Evolutionary conservation across 2,113 vertebrate genomes (phyloP).

Genomic region (Boulengeromyrus knoepffleri): DNA sequence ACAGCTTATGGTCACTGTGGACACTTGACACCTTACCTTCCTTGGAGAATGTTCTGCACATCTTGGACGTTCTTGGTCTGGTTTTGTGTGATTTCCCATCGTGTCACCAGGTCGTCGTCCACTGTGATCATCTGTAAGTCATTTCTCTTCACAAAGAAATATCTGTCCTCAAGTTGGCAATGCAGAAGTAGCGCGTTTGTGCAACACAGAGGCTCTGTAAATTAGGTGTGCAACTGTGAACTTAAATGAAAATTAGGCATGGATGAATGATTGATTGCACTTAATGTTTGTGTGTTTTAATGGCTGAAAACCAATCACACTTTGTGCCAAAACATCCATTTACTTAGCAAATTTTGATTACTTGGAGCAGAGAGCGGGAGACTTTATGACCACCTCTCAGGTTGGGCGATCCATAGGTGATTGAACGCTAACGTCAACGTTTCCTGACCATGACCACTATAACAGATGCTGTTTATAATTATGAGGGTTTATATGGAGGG

Average conservation of each 20-base stretch:
- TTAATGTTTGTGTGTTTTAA: conserved; percentile 5
- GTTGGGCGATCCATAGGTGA: neutral
- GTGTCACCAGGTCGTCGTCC: neutral
- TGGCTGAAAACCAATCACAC: neutral
- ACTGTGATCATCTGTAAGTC: neutral
- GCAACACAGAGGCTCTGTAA: neutral
- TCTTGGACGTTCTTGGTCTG: neutral
- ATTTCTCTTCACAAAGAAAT: neutral
- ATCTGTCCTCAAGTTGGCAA: neutral
- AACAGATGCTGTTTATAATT: neutral
- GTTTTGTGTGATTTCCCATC: neutral
- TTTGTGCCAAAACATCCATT: neutral
- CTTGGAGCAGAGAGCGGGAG: neutral
- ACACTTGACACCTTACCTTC: neutral
- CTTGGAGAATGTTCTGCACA: neutral
- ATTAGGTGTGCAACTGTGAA: neutral
- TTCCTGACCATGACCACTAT: neutral
- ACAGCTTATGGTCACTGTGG: neutral
- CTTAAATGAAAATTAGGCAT: neutral
- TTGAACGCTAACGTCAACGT: neutral
- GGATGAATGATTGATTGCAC: conserved; percentile 2
- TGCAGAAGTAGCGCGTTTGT: neutral
- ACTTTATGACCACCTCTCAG: neutral
- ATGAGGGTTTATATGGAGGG: neutral
- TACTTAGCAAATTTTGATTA: neutral